Evolutionary conservation across 2,797 vertebrate species (phyloP).

Genomic region (Leuciscus waleckii): DNA sequence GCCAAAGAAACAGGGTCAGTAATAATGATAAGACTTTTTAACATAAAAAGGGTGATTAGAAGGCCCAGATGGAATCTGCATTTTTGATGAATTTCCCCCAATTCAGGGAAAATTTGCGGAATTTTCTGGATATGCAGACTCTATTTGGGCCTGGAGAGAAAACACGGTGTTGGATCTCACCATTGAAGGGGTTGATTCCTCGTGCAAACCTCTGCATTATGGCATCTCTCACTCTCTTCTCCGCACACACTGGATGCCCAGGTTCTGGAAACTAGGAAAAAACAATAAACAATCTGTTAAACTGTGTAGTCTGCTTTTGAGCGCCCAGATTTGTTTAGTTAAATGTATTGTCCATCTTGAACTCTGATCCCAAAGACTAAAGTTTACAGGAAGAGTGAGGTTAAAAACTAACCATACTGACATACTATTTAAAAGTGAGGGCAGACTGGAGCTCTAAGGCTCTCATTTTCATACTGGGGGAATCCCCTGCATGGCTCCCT

Average conservation of each 20-base stretch:
- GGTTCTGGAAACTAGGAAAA: constrained; percentile 91
- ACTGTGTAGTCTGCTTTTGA: not conserved
- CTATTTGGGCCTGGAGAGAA: not conserved
- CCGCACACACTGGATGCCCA: constrained; percentile 97
- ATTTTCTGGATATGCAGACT: not conserved
- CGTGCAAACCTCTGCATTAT: constrained; percentile 86
- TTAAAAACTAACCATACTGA: constrained; percentile 28
- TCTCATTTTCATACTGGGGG: constrained; percentile 74
- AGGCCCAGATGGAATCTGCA: not conserved
- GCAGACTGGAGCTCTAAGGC: constrained; percentile 60
- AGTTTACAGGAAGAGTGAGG: constrained; percentile 28
- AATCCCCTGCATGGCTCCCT: constrained; percentile 72
- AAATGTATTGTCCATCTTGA: not conserved
- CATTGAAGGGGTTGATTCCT: constrained; percentile 93
- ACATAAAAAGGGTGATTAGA: not conserved
- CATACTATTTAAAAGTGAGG: constrained; percentile 36
- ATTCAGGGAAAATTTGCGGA: not conserved
- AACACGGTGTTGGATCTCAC: constrained; percentile 75
- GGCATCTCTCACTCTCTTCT: constrained; percentile 95
- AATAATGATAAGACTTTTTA: not conserved
- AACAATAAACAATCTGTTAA: constrained; percentile 50
- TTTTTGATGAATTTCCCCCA: not conserved
- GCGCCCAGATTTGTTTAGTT: not conserved
- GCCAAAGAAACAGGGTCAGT: not conserved
- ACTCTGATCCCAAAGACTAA: constrained; percentile 15